Base-by-base conservation (phyloP, 2,888 invertebrate genomes). In the Epinotia demarniana region DNA sequence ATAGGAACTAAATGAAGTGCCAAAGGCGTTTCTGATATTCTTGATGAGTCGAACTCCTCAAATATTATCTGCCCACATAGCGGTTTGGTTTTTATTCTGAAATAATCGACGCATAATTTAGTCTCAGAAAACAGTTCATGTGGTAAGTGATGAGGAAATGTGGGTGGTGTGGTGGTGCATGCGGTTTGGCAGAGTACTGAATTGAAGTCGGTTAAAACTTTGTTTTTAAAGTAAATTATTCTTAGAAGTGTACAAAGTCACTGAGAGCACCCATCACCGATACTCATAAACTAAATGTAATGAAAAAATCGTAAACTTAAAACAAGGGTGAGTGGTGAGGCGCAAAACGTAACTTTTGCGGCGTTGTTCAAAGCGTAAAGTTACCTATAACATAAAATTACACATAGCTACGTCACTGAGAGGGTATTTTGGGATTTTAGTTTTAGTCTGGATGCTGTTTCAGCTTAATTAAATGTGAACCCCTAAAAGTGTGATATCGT, bases 251-350 rank as follows among this genome's bases (percentile, higher is more conserved):
- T 39, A 18, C 18, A 39, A 13, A 16, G 57, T 23, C 43, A 23
- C 18, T 23, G 58, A 69, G 68, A 84, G 23, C 23, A 27, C 82
- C 86, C 90, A 89, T 89, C 87, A 85, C 86, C 81, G 83, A 84
- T 81, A 86, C 84, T 91, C 92, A 90, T 93, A 92, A 93, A 92
- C 86, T 86, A 89, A 88, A 80, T 86, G 89, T 90, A 90, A 91
- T 92, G 92, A 92, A 92, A 91, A 91, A 88, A 86, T 82, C 87
- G 86, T 92, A 92, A 93, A 69, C 58, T 58, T 69, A 92, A 90
- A 49, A 67, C 88, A 90, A 89, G 85, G 85, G 86, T 84, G 85
- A 84, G 85, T 86, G 85, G 85, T 83, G 85, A 86, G 79, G 85
- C 83, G 85, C 89, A 90, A 90, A 90, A 90, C 92, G 90, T 91